phyloP scores from a whole-genome alignment of 2,797 vertebrate species.

The Poeciliopsis gracilis region DNA sequence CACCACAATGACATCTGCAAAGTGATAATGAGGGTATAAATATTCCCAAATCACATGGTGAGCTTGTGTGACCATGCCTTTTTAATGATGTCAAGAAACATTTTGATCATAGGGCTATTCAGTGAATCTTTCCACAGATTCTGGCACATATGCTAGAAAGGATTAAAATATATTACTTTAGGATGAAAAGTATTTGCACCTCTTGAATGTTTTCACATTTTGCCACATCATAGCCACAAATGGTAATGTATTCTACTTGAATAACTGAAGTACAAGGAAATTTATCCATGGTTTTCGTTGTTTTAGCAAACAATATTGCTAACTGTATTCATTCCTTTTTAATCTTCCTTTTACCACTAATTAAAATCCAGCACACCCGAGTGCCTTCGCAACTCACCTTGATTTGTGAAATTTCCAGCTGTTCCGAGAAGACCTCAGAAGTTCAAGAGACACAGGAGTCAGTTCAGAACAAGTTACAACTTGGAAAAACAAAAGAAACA shows the following conservation, averaged over 20 bases:
- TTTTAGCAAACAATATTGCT: neutral
- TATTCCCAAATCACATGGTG: conserved; percentile 19
- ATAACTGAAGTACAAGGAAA: neutral
- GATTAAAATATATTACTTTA: neutral
- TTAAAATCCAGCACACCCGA: neutral
- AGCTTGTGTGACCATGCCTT: neutral
- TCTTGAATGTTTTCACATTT: neutral
- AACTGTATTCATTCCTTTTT: neutral
- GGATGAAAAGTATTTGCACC: neutral
- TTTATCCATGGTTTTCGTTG: neutral
- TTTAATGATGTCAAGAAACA: conserved; percentile 17
- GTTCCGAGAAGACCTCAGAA: neutral
- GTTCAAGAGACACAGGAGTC: neutral
- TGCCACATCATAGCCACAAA: neutral
- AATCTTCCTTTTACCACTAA: neutral
- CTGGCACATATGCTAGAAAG: conserved; percentile 12
- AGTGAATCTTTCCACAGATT: conserved; percentile 19
- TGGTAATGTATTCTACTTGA: neutral
- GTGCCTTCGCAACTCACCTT: neutral
- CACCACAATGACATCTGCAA: neutral
- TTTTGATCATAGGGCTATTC: conserved; percentile 5
- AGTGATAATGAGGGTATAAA: conserved; percentile 9
- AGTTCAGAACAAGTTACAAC: neutral
- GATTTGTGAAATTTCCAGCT: neutral
- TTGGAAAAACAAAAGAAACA: neutral